phyloP scores from a whole-genome alignment of 2,888 invertebrate genomes.

The Sinodicranocentrus sp. region DNA sequence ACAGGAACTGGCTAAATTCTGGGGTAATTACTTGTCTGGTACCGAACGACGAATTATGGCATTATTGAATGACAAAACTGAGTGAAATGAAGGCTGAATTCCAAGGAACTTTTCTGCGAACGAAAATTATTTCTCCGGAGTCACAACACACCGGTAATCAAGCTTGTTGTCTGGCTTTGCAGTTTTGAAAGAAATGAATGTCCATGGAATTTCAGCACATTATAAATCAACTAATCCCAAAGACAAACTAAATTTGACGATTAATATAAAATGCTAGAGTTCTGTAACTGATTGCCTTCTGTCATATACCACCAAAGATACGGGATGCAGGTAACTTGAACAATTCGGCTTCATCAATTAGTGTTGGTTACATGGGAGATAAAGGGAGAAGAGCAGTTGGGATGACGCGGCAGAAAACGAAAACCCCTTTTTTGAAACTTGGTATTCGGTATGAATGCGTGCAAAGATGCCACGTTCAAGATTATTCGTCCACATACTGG shows the following conservation, averaged over 20 bases:
- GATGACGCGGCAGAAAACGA: slow-evolving; percentile 68
- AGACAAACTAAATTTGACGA: slow-evolving; percentile 19
- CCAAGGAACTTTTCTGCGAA: too few species aligned
- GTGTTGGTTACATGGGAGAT: slow-evolving; percentile 70
- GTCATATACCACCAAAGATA: slow-evolving; percentile 39
- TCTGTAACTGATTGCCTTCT: slow-evolving; percentile 57
- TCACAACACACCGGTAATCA: too few species aligned
- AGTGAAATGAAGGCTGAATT: too few species aligned
- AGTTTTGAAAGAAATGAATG: too few species aligned
- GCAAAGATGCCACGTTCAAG: slow-evolving; percentile 11
- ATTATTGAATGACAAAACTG: too few species aligned
- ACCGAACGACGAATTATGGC: too few species aligned
- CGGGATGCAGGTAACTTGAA: slow-evolving; percentile 17
- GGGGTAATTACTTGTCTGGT: too few species aligned
- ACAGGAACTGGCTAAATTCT: too few species aligned
- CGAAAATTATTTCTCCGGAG: too few species aligned
- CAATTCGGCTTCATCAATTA: slow-evolving; percentile 69
- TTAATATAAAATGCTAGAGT: not conserved
- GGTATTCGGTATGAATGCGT: not conserved
- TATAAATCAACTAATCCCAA: slow-evolving; percentile 10
- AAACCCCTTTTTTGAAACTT: slow-evolving; percentile 27
- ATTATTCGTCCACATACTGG: too few species aligned
- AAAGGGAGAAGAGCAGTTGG: slow-evolving; percentile 66
- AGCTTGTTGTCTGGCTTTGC: too few species aligned
- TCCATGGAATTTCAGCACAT: not conserved